phyloP scores from a whole-genome alignment of 2,888 invertebrate species.

The Coelinius sp. region DNA sequence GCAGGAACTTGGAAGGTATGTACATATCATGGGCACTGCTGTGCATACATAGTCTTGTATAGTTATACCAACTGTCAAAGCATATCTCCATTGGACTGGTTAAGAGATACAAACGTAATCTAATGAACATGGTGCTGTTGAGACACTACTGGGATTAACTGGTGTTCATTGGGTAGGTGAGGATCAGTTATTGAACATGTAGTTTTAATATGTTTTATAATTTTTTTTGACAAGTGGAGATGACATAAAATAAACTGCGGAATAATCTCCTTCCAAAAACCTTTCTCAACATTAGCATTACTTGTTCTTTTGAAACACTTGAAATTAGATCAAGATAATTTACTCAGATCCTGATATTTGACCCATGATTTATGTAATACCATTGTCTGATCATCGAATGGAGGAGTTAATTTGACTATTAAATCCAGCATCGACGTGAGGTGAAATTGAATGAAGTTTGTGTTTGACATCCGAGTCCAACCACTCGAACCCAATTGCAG shows the following conservation, averaged over 20 bases:
- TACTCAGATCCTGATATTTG: background rate
- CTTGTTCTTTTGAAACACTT: background rate
- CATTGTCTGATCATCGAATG: background rate
- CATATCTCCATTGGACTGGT: background rate
- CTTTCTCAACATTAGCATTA: background rate
- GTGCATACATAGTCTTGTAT: background rate
- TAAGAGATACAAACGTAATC: background rate
- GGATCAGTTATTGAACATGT: too few relatives aligned
- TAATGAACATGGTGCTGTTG: background rate
- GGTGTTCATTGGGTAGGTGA: background rate
- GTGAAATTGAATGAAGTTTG: background rate
- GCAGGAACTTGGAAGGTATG: background rate
- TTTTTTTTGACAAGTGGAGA: too few relatives aligned
- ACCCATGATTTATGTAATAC: background rate
- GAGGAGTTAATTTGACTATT: constrained; percentile 1
- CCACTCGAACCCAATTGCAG: background rate
- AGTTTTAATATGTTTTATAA: too few relatives aligned
- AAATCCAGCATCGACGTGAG: constrained; percentile 1
- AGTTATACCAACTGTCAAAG: background rate
- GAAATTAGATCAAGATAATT: background rate
- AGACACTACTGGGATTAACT: background rate
- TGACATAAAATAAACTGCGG: background rate
- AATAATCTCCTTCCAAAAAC: background rate
- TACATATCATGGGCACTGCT: background rate
- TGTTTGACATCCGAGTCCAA: background rate